Percentiles rank a stretch among this genome's conserved stretches.
phyloP scores from a whole-genome alignment of 2,888 invertebrate genomes.

The Cataglyphis albicans region DNA sequence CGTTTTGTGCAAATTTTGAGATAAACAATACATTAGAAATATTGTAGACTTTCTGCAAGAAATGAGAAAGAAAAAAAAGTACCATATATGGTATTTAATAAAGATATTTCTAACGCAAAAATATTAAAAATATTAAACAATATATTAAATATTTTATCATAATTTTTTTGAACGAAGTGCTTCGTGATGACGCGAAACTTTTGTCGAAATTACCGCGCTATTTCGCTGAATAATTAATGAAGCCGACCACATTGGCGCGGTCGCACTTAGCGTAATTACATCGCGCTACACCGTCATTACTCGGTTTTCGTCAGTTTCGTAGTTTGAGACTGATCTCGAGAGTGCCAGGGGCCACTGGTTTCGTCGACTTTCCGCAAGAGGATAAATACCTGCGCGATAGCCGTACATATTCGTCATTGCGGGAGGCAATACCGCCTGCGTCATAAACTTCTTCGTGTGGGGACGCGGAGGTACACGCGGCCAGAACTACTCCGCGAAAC shows the following conservation, averaged over 20 bases:
- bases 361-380: slow-evolving; percentile 37
- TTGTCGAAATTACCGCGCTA: slow-evolving; percentile 8
- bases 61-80: background rate
- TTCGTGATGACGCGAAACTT: background rate
- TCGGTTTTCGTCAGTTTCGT: slow-evolving; percentile 45
- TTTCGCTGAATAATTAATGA: slow-evolving; percentile 46
- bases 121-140: slow-evolving; percentile 1
- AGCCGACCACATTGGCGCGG: background rate
- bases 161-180: background rate
- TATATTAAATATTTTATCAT: background rate
- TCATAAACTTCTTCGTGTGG: slow-evolving; percentile 26
- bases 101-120: background rate
- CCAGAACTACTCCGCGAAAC: slow-evolving; percentile 42
- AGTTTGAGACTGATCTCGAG: slow-evolving; percentile 37
- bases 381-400: slow-evolving; percentile 28
- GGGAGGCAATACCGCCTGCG: slow-evolving; percentile 30
- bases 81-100: background rate
- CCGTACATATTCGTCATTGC: slow-evolving; percentile 45
- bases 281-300: slow-evolving; percentile 14
- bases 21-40: background rate
- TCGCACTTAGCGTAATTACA: slow-evolving; percentile 52
- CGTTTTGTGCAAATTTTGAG: background rate
- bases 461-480: slow-evolving; percentile 7
- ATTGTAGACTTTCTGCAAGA: background rate
- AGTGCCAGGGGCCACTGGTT: background rate